Evolutionary conservation across 2,888 invertebrate genomes (phyloP), one percentile per base, ranked within the genome.

Genomic region (Pteria penguin): DNA sequence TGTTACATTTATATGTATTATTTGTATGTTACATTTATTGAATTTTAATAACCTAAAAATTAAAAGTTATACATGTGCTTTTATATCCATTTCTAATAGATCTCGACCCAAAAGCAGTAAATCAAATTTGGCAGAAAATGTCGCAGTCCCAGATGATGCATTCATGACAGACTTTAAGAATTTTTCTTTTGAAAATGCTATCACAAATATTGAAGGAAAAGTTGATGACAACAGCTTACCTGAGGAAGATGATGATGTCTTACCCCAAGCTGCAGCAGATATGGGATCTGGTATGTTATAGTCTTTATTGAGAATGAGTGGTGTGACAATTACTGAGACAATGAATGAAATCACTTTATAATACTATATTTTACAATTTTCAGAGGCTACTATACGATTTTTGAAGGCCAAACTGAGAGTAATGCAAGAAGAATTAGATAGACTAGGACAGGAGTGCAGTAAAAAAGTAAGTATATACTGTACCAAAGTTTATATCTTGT

Each of bases 301-400:
- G 55, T 24, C 31, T 27, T 26, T 58, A 3, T 3, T 58, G 22
- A n/a, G 3, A 5, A 52, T 2, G 24, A 32, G n/a, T n/a, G n/a
- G n/a, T n/a, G n/a, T n/a, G n/a, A n/a, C n/a, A n/a, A n/a, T n/a
- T n/a, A n/a, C n/a, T n/a, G n/a, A n/a, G n/a, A n/a, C n/a, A n/a
- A n/a, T n/a, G n/a, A n/a, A n/a, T n/a, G n/a, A n/a, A n/a, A n/a
- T n/a, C n/a, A n/a, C n/a, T n/a, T n/a, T n/a, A n/a, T n/a, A n/a
- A n/a, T n/a, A n/a, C n/a, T n/a, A n/a, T n/a, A n/a, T n/a, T n/a
- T n/a, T n/a, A n/a, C n/a, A n/a, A n/a, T 73, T 85, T 79, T 18
- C 86, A 91, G 92, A 92, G 85, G 91, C 92, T 3, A 91, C 90
- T 55, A 91, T 91, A 22, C 77, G 92, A 45, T 92, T 92, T 79